phyloP scores from a whole-genome alignment of 1,140 invertebrate genomes.

The Drosophila erecta region DNA sequence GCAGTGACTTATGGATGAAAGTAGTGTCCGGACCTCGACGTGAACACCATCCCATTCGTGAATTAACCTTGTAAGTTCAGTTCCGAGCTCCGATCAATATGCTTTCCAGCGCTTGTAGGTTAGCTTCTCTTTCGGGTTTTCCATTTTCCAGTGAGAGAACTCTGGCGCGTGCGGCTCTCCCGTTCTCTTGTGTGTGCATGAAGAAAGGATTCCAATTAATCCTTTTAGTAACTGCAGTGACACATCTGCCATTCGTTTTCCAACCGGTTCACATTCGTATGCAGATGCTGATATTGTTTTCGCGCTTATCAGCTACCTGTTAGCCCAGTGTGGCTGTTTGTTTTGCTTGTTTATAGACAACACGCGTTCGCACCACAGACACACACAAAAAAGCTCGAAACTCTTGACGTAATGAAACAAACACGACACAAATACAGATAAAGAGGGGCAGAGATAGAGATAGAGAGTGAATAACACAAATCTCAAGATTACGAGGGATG shows the following conservation, averaged over 20 bases:
- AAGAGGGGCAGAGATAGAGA: neutral
- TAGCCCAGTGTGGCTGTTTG: neutral
- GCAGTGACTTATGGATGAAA: constrained; percentile 4
- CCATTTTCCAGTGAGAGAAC: constrained; percentile 19
- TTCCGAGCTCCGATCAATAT: neutral
- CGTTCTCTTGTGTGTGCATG: neutral
- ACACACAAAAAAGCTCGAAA: neutral
- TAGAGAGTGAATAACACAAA: neutral
- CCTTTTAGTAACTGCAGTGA: constrained; percentile 10
- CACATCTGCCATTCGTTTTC: constrained; percentile 4
- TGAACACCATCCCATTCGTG: neutral
- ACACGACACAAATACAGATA: neutral
- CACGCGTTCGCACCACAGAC: constrained; percentile 21
- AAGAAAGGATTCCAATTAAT: neutral
- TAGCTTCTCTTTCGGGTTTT: constrained; percentile 26
- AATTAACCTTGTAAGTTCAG: constrained; percentile 5
- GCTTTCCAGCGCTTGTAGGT: constrained; percentile 4
- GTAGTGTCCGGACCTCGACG: neutral
- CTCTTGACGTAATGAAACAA: constrained; percentile 25
- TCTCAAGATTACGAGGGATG: constrained; percentile 9
- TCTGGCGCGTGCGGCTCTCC: constrained; percentile 33
- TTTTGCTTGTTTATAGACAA: constrained; percentile 21
- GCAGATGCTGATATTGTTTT: constrained; percentile 1
- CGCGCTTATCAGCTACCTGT: constrained; percentile 35
- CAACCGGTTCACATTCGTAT: constrained; percentile 23